These are phyloP conservation scores for Platalea minor DNA, from an alignment of 2,797 vertebrate genomes.

Conservation along the genomic window DNA sequence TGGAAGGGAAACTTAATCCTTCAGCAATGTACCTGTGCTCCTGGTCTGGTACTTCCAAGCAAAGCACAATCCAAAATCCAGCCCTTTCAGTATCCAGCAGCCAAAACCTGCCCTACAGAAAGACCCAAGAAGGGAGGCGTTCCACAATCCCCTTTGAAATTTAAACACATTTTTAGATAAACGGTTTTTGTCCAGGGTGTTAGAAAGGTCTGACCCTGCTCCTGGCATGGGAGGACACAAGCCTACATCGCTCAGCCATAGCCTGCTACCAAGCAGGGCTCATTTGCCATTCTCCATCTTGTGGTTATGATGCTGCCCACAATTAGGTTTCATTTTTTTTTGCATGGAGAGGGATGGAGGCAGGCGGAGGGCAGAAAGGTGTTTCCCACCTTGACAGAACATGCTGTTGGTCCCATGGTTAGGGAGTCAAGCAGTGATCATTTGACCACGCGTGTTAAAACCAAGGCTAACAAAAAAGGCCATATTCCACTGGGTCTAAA, in stretches of 20 bases:
- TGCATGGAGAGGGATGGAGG: not conserved
- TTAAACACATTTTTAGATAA: not conserved
- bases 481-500: not conserved
- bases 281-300: not conserved
- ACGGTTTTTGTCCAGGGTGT: not conserved
- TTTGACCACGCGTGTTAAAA: rapidly evolving
- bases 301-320: not conserved
- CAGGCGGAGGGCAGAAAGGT: not conserved
- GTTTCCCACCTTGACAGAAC: not conserved
- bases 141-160: not conserved
- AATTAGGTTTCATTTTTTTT: not conserved
- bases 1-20: not conserved
- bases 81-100: not conserved
- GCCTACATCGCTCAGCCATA: rapidly evolving
- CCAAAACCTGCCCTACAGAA: not conserved
- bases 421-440: not conserved
- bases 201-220: not conserved
- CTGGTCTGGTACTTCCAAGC: not conserved
- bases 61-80: not conserved
- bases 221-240: not conserved
- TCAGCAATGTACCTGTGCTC: not conserved
- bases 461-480: not conserved
- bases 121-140: not conserved
- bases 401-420: not conserved
- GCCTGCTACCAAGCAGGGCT: not conserved